Base-by-base conservation (phyloP, 2,113 vertebrate species). In the Otus sunia region DNA sequence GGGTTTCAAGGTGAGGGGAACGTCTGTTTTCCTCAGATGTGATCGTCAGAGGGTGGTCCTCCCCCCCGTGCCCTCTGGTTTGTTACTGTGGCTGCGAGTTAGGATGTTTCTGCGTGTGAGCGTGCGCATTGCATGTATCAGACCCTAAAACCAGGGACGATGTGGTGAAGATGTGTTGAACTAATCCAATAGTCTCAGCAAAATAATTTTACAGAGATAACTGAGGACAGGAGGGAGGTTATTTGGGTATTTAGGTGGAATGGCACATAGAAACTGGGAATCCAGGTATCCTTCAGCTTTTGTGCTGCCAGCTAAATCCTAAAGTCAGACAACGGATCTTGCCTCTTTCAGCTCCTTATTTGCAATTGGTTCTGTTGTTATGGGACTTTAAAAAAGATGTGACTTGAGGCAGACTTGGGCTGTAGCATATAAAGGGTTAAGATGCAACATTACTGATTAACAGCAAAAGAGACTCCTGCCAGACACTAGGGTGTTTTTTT, bases 1-100 rank as follows among this genome's bases (percentile, higher is more conserved):
- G n/a, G 67, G 64, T 83, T 97, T 97, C 73, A 66, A 97, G 84
- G 87, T 93, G 64, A 92, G 59, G 50, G 82, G 81, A 90, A 81
- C 13, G 87, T 66, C 90, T 92, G 82, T 86, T 92, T 91, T 87
- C 88, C 90, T 87, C 37, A 74, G 80, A 93, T 94, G 88, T 67
- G 77, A 88, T 91, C 64, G 17, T 90, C 92, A 94, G 83, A 86
- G 86, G 86, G 92, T 96, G 95, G 86, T 95, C 84, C 78, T 86
- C n/a, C 60, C 43, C 23, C 27, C 55, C 23, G 1, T 66, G 55
- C 79, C 67, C 76, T 92, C 86, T 2, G 5, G 77, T 84, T 91
- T 78, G 81, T 92, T 92, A 88, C 79, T 74, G 83, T 50, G 68
- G 29, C 86, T 95, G 86, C 0, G 2, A 84, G 67, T 67, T 75